These are phyloP conservation scores for Drosophila grimshawi DNA, from an alignment of 1,140 invertebrate species.

Conservation along the genomic window DNA sequence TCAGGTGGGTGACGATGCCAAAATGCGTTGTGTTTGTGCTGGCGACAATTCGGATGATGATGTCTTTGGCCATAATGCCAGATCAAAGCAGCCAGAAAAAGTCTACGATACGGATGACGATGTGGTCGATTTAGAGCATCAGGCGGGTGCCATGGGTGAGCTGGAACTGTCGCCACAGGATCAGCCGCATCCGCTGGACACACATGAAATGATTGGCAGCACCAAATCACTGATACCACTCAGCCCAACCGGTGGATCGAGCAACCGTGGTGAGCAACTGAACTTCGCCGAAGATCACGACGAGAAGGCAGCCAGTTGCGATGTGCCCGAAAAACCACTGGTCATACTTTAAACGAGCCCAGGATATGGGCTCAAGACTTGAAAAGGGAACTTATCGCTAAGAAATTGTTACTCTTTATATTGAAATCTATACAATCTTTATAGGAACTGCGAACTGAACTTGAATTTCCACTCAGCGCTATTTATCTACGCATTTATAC, in stretches of 20 bases:
- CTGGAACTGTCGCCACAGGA: conserved; percentile 17
- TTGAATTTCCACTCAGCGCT: conserved; percentile 61
- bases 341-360: conserved; percentile 65
- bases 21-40: conserved; percentile 92
- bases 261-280: conserved; percentile 41
- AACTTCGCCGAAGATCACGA: conserved; percentile 63
- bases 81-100: conserved; percentile 43
- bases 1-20: conserved; percentile 91
- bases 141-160: conserved; percentile 37
- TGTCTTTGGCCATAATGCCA: conserved; percentile 43
- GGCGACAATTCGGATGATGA: conserved; percentile 84
- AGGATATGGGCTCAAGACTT: neutral
- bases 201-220: conserved; percentile 77
- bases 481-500: conserved; percentile 58
- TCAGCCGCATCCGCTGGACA: conserved; percentile 40
- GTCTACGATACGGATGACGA: conserved; percentile 75
- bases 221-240: conserved; percentile 79
- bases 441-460: conserved; percentile 71
- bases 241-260: conserved; percentile 66
- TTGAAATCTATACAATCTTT: conserved; percentile 56
- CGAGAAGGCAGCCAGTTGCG: conserved; percentile 74
- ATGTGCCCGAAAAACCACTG: conserved; percentile 77
- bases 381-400: neutral
- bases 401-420: neutral
- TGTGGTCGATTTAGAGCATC: conserved; percentile 64